These are phyloP conservation scores for Polypterus bichir DNA, from an alignment of 2,113 vertebrate genomes.

Conservation along the genomic window DNA sequence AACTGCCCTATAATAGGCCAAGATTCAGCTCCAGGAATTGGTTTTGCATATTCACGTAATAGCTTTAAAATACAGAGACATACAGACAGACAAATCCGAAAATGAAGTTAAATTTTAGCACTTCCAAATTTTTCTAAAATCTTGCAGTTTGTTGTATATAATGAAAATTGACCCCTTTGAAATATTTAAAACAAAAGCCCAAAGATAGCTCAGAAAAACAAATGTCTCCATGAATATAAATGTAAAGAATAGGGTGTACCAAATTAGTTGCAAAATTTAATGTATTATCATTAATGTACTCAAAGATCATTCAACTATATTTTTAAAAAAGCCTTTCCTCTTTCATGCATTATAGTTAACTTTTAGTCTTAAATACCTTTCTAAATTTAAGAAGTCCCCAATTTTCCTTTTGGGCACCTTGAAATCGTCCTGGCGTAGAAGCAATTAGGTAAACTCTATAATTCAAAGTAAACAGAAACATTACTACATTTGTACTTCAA, in stretches of 20 bases:
- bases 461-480: too few relatives aligned
- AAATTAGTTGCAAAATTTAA: too few relatives aligned
- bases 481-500: too few relatives aligned
- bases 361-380: conserved; percentile 56
- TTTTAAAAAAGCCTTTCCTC: background rate
- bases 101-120: background rate
- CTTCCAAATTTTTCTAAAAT: background rate
- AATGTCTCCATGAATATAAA: too few relatives aligned
- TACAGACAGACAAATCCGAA: background rate
- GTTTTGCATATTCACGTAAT: conserved; percentile 45
- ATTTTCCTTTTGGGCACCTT: conserved; percentile 72
- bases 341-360: too few relatives aligned
- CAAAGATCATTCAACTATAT: background rate
- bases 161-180: too few relatives aligned
- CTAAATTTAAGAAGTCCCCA: conserved; percentile 89
- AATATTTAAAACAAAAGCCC: too few relatives aligned
- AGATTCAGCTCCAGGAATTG: conserved; percentile 35
- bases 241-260: too few relatives aligned
- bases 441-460: conserved; percentile 78
- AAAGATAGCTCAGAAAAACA: too few relatives aligned
- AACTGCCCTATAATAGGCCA: conserved; percentile 91
- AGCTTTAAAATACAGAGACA: conserved; percentile 35
- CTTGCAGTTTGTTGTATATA: too few relatives aligned
- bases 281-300: too few relatives aligned
- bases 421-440: conserved; percentile 81